phyloP scores from a whole-genome alignment of 2,113 vertebrate species.

The Uria lomvia region DNA sequence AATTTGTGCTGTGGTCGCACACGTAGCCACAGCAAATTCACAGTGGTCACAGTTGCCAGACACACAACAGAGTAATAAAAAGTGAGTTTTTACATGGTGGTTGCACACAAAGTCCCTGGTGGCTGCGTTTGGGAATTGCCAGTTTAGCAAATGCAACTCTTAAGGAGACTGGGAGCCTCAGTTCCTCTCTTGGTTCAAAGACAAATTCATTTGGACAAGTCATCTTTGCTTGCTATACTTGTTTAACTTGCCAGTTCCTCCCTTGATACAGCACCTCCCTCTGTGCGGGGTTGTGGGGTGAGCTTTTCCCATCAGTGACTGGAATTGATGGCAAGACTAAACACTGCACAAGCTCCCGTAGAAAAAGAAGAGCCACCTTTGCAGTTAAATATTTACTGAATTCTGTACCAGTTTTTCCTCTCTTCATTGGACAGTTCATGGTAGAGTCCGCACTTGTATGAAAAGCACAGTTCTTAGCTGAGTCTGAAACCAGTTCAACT shows the following conservation, averaged over 20 bases:
- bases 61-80: neutral
- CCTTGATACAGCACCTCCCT: neutral
- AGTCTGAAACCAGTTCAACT: neutral
- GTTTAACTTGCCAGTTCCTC: neutral
- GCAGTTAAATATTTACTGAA: neutral
- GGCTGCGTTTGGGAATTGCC: neutral
- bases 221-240: neutral
- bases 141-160: neutral
- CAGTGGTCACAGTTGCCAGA: constrained; percentile 24
- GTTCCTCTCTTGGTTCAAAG: neutral
- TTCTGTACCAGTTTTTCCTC: neutral
- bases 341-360: accelerated
- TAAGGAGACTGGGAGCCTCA: neutral
- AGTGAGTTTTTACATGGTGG: neutral
- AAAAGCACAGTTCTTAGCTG: neutral
- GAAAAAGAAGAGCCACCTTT: neutral
- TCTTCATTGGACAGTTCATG: neutral
- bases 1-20: constrained; percentile 42
- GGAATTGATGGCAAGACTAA: neutral
- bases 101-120: constrained; percentile 42
- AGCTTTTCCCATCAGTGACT: neutral
- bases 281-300: neutral
- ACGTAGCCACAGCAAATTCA: constrained; percentile 41
- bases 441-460: neutral
- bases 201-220: neutral